These are phyloP conservation scores for Porites lobata DNA, from an alignment of 92 coral and sea anemone species.

Conservation along the genomic window DNA sequence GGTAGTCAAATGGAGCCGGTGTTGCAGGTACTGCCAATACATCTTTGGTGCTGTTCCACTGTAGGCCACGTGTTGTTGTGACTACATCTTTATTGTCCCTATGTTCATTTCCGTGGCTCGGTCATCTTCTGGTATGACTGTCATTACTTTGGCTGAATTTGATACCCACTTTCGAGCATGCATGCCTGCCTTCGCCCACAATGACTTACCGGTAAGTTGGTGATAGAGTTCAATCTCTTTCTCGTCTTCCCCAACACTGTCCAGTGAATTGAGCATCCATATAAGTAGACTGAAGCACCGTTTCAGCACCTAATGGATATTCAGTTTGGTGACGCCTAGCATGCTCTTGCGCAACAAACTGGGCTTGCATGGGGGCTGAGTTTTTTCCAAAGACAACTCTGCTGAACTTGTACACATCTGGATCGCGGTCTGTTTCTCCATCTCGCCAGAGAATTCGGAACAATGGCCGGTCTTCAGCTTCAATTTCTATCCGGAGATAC, in stretches of 20 bases:
- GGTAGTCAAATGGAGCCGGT: slow-evolving; percentile 10
- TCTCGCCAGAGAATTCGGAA: too few species aligned
- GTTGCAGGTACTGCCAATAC: slow-evolving; percentile 19
- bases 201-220: too few species aligned
- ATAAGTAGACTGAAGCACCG: slow-evolving; percentile 51
- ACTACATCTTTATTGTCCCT: slow-evolving; percentile 39
- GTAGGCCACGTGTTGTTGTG: slow-evolving; percentile 27
- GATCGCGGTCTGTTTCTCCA: slow-evolving; percentile 15
- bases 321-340: slow-evolving; percentile 33
- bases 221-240: too few species aligned
- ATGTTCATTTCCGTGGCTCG: slow-evolving; percentile 58
- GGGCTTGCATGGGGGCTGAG: slow-evolving; percentile 55
- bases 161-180: too few species aligned
- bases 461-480: too few species aligned
- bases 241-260: too few species aligned
- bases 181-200: too few species aligned
- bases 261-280: slow-evolving; percentile 20
- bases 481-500: too few species aligned
- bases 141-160: too few species aligned
- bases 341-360: slow-evolving; percentile 65
- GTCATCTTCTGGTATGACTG: slow-evolving; percentile 47
- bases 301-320: slow-evolving; percentile 48
- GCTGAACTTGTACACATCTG: slow-evolving; percentile 55
- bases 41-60: slow-evolving; percentile 46
- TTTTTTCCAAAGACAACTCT: slow-evolving; percentile 64